Base-by-base conservation (phyloP, 2,888 invertebrate genomes). In the Labia minor region DNA sequence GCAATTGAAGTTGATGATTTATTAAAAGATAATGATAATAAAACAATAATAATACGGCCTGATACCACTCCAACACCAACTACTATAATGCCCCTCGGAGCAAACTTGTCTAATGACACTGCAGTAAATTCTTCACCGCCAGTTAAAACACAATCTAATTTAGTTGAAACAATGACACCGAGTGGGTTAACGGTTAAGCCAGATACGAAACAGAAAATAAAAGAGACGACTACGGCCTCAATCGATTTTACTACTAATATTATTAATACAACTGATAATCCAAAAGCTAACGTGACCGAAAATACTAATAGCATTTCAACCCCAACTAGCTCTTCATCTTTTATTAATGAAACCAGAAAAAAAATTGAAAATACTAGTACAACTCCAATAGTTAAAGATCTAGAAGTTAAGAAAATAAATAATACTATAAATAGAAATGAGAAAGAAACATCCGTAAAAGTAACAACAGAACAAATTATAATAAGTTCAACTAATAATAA, bases 241-340 rank as follows among this genome's bases (percentile, higher is more conserved):
- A 65, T 19, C 21, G 16, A 65, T 73, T 79, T 80, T 1, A 79
- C 80, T 0, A 80, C 73, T 0, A 75, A 72, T 21, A 77, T 76
- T 0, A n/a, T n/a, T n/a, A n/a, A n/a, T n/a, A n/a, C n/a, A n/a
- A n/a, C n/a, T n/a, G n/a, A n/a, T n/a, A n/a, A n/a, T n/a, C n/a
- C n/a, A n/a, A n/a, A n/a, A n/a, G n/a, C n/a, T n/a, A n/a, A n/a
- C n/a, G n/a, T n/a, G n/a, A n/a, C n/a, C n/a, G n/a, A n/a, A n/a
- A n/a, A n/a, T n/a, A n/a, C n/a, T n/a, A n/a, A n/a, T n/a, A n/a
- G n/a, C n/a, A n/a, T n/a, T n/a, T 79, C 75, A 72, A 80, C 65
- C 49, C 26, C 64, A 18, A 37, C 64, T 16, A 26, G 64, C 20
- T 21, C 64, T 37, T 37, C 64, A 14, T 10, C 66, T 21, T 61